Base-by-base conservation (phyloP, 2,113 vertebrate genomes). In the Oryzias curvinotus region DNA sequence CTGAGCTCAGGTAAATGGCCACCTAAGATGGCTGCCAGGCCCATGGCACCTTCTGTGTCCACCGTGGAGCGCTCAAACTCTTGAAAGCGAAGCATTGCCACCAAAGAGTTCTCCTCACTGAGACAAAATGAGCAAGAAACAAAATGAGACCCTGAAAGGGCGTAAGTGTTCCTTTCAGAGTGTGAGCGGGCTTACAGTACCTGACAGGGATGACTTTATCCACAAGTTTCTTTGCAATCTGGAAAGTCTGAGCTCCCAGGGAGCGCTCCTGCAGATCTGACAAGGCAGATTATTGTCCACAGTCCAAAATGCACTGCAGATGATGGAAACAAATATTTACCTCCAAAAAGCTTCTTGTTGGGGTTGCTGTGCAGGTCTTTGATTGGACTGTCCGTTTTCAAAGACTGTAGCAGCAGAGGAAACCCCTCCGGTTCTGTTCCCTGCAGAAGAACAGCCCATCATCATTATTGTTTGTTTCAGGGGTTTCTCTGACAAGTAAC, bases 21-120 rank as follows among this genome's bases (percentile, higher is more conserved):
- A 3, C 93, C 87, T 73, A 93, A 73, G 52, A 97, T 7, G 3
- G 95, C 95, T 14, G 95, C 95, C 30, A 96, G 81, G 14, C 93
- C 94, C 82, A 95, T 92, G 45, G 94, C 93, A 25, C 94, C 95
- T 62, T 95, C 94, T 2, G 92, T 93, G 78, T 96, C 94, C 7
- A 95, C 90, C 0, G 89, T 94, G 55, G 92, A 91, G 73, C 90
- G 91, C 57, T 97, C 95, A 1, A 92, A 95, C 86, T 97, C 95
- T 78, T 95, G 91, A 77, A 96, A 77, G 45, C 93, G 88, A 86
- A 97, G 84, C 91, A 97, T 95, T 0, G 95, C 91, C 73, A 96
- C 66, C 74, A 96, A 78, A 61, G 91, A 75, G 28, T 95, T 92
- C 63, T 94, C 91, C 75, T 95, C 95, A 30, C 95, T 97, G 74